Evolutionary conservation across 2,113 vertebrate species (phyloP).

Genomic region (Camelus bactrianus): DNA sequence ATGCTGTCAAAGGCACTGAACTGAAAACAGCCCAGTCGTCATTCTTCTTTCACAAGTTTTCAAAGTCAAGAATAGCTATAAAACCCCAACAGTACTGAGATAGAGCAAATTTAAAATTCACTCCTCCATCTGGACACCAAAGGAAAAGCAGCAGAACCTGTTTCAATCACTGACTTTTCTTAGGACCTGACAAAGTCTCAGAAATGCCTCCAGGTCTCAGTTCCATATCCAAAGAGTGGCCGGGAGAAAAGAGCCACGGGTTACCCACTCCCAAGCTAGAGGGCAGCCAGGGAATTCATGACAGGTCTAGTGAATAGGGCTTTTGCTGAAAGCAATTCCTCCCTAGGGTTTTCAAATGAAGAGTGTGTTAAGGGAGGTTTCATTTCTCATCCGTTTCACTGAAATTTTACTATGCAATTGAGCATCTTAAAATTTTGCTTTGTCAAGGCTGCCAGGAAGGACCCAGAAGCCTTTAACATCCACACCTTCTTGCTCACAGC

Average conservation of each 20-base stretch:
- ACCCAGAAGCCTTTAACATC: not conserved
- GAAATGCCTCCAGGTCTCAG: not conserved
- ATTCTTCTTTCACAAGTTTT: not conserved
- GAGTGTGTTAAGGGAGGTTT: not conserved
- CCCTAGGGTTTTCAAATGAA: not conserved
- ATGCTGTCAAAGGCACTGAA: not conserved
- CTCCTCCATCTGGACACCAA: not conserved
- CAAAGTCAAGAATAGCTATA: not conserved
- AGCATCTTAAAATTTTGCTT: not conserved
- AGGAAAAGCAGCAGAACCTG: not conserved
- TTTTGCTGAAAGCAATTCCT: not conserved
- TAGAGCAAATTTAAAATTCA: not conserved
- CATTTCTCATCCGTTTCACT: not conserved
- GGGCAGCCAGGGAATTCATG: rapidly evolving
- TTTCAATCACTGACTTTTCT: not conserved
- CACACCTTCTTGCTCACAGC: not conserved
- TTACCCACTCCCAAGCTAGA: not conserved
- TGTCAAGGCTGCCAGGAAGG: not conserved
- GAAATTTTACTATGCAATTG: not conserved
- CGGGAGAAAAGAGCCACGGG: rapidly evolving
- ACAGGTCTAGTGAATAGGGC: not conserved
- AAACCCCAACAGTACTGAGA: not conserved
- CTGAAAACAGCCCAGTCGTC: not conserved
- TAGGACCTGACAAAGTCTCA: not conserved
- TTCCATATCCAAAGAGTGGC: not conserved